Evolutionary conservation across 2,888 invertebrate species (phyloP).

Genomic region (Leptinotarsa rubiginosa): DNA sequence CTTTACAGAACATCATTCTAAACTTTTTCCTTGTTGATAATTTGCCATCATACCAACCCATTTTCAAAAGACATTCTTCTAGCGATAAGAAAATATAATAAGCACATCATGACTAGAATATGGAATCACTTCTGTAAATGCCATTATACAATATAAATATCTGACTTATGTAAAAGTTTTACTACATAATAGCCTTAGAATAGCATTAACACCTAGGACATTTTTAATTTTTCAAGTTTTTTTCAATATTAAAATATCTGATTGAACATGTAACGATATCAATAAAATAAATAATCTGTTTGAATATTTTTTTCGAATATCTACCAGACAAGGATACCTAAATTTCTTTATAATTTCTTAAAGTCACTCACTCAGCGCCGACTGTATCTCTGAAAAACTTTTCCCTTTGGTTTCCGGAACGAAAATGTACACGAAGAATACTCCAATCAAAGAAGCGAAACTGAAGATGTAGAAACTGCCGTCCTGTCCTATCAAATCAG

Average conservation of each 20-base stretch:
- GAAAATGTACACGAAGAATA: conserved; percentile 69
- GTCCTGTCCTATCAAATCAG: conserved; percentile 70
- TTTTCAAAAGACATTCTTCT: conserved; percentile 43
- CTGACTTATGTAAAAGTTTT: conserved; percentile 64
- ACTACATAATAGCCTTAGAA: too few relatives aligned
- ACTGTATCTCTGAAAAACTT: conserved; percentile 58
- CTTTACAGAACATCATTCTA: too few relatives aligned
- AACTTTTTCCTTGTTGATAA: too few relatives aligned
- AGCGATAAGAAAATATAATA: conserved; percentile 78
- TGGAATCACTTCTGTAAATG: conserved; percentile 84
- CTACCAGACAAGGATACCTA: too few relatives aligned
- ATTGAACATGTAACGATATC: not conserved
- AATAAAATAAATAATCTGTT: not conserved
- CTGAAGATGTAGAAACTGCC: conserved; percentile 83
- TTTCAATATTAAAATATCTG: not conserved
- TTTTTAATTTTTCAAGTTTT: too few relatives aligned
- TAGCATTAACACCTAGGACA: too few relatives aligned
- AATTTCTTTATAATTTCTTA: not conserved
- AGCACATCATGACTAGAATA: conserved; percentile 80
- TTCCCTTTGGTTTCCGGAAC: conserved; percentile 63
- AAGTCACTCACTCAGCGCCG: conserved; percentile 36
- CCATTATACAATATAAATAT: conserved; percentile 69
- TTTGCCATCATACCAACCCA: too few relatives aligned
- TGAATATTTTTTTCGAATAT: not conserved
- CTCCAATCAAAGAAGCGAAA: conserved; percentile 74